Base-by-base conservation (phyloP, 2,888 invertebrate genomes). In the Apodemia zela region DNA sequence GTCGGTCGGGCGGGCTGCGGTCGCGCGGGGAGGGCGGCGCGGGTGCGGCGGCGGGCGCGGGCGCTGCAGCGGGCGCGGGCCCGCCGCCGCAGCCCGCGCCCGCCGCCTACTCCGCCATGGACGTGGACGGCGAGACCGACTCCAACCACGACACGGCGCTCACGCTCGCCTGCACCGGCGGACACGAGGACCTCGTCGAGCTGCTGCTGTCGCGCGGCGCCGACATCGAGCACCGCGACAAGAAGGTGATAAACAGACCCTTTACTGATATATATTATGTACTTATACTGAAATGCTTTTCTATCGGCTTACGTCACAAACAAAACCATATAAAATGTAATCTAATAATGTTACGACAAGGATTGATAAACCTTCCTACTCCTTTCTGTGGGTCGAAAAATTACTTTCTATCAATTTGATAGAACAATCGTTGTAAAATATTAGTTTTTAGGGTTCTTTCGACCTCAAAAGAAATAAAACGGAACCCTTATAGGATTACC, bases 121-220 rank as follows among this genome's bases (percentile, higher is more conserved):
- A 99, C 85, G 96, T 99, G 70, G 98, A 99, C 90, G 98, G 98
- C 8, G 98, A 98, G 92, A 99, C 99, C 0, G 99, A 99, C 87
- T 98, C 97, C 76, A 99, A 99, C 93, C 98, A 98, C 88, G 99
- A 99, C 89, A 99, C 99, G 5, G 99, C 99, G 63, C 93, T 99
- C 65, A 99, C 99, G 45, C 93, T 99, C 67, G 99, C 99, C 60
- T 99, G 98, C 88, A 98, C 98, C 66, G 98, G 98, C 68, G 99
- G 99, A 0, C 98, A 99, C 82, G 97, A 98, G 79, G 98, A 99
- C 78, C 94, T 99, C 21, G 99, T 99, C 11, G 97, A 97, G 81
- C 93, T 99, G 76, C 93, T 99, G 69, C 93, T 99, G 61, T 95
- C 95, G 71, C 94, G 98, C 68, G 98, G 98, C 64, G 98, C 99